Conservation (phyloP, 2,888 invertebrate species). For the Pecten maximus region DNA sequence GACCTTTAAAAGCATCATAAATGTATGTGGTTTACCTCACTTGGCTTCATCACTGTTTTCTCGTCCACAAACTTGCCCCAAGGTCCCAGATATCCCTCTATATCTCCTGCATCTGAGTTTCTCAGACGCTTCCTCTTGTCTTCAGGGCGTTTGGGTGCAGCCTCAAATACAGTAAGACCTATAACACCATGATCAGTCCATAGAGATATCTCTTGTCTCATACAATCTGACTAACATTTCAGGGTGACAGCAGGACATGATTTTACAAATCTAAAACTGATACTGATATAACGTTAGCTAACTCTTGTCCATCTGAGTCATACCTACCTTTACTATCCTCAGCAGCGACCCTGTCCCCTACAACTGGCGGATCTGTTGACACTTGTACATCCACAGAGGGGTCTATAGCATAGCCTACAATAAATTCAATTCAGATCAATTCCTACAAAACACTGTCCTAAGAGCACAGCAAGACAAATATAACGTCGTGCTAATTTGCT, state of each 20-base stretch:
- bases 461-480: no score
- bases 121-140: slow-evolving; percentile 88
- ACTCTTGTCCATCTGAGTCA: not conserved
- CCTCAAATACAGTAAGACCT: slow-evolving; percentile 90
- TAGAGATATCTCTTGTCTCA: not conserved
- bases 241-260: no score
- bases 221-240: not conserved
- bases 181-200: slow-evolving; percentile 1
- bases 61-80: slow-evolving; percentile 98
- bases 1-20: no score
- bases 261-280: no score
- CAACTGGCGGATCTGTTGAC: slow-evolving; percentile 81
- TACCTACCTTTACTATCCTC: slow-evolving; percentile 89
- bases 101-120: slow-evolving; percentile 94
- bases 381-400: slow-evolving; percentile 89
- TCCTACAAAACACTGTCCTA: not conserved
- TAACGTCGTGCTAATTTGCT: no score
- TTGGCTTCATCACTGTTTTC: slow-evolving; percentile 92
- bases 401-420: slow-evolving; percentile 92
- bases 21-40: slow-evolving; percentile 85
- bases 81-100: slow-evolving; percentile 97
- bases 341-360: slow-evolving; percentile 88
- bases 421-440: slow-evolving; percentile 46
- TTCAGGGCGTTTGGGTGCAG: slow-evolving; percentile 84
- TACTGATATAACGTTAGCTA: no score